Base-by-base conservation (phyloP, 2,888 invertebrate genomes). In the Nomada ruficornis region DNA sequence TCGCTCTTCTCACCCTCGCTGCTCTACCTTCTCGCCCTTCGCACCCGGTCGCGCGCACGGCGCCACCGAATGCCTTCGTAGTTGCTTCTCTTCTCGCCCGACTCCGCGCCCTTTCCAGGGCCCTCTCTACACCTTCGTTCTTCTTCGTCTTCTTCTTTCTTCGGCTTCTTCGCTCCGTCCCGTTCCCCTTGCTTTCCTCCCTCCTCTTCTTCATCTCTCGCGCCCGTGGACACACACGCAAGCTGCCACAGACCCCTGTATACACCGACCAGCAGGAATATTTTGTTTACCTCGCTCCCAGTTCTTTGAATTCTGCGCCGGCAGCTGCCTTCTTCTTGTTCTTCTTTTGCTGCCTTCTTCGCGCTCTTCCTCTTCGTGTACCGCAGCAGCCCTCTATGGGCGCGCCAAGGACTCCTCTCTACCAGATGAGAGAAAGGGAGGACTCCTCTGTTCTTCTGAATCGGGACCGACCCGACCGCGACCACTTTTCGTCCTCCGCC, bases 281-380 rank as follows among this genome's bases (percentile, higher is more conserved):
- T 93, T 93, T 93, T 93, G 92, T 93, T 93, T 93, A 93, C 92
- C 90, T 92, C 93, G 90, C 88, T 85, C 85, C 83, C 90, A 91
- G 92, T 93, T 93, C 92, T 93, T 92, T 93, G 93, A 93, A 93
- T 93, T 91, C 91, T 89, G 86, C 87, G 90, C 88, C 89, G 69
- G 83, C 82, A 75, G 81, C 78, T 26, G 83, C 88, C 26, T 74
- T 77, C 83, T 62, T 72, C 80, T 50, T 68, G 52, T 50, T 23
- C 67, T 50, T 74, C 71, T 73, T 60, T 80, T 62, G 59, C 71
- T 52, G 47, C 36, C 26, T 74, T 62, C 57, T 52, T 77, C 72
- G 77, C 69, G 60, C 54, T 65, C 55, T 69, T 75, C 67, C 60
- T 57, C 69, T 69, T 76, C 57, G 59, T 81, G 68, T 67, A 79